Evolutionary conservation across 2,888 invertebrate genomes (phyloP).

Genomic region (Eristalis tenax): DNA sequence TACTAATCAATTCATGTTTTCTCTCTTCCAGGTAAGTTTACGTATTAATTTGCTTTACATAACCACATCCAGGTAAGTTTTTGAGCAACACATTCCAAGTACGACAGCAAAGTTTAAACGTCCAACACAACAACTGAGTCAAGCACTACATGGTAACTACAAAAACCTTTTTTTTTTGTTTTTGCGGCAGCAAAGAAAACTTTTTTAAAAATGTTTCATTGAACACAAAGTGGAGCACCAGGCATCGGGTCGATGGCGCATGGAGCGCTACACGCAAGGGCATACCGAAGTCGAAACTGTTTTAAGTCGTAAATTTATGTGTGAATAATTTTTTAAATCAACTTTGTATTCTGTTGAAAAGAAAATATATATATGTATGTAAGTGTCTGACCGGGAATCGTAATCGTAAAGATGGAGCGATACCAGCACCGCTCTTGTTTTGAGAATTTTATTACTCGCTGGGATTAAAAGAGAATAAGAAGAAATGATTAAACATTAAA

Average conservation of each 20-base stretch:
- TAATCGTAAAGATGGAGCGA: neutral
- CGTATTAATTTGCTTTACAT: constrained; percentile 24
- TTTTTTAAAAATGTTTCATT: neutral
- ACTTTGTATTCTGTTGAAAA: neutral
- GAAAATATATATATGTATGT: neutral
- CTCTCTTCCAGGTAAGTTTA: constrained; percentile 59
- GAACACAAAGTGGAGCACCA: neutral
- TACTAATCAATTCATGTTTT: neutral
- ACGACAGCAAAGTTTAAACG: neutral
- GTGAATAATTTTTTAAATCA: neutral
- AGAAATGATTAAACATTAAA: neutral
- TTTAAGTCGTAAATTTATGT: constrained; percentile 1
- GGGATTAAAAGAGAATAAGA: neutral
- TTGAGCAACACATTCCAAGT: constrained; percentile 36
- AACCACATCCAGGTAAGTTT: constrained; percentile 51
- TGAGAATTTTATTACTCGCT: neutral
- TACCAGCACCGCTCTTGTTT: neutral
- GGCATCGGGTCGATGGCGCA: neutral
- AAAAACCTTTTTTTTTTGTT: neutral
- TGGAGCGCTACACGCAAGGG: neutral
- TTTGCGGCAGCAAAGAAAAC: neutral
- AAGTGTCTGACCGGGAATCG: constrained; percentile 7
- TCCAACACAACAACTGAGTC: neutral
- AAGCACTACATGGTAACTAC: neutral
- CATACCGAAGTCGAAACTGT: neutral